phyloP scores from a whole-genome alignment of 2,888 invertebrate genomes.

The Rotaria socialis region DNA sequence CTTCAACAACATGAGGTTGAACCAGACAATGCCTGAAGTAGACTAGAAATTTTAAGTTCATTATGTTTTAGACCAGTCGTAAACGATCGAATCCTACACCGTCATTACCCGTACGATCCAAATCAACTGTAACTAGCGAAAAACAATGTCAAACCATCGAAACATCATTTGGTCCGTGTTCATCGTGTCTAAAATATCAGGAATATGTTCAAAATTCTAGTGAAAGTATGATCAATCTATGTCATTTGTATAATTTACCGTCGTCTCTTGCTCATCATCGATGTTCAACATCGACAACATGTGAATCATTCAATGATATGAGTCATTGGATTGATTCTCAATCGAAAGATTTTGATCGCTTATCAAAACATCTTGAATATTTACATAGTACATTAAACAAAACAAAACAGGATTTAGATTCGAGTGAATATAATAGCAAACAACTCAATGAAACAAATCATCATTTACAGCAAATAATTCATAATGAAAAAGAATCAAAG shows the following conservation, averaged over 20 bases:
- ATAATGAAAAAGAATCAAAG: constrained; percentile 52
- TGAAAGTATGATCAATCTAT: constrained; percentile 52
- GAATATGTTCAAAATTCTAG: constrained; percentile 53
- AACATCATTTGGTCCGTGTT: constrained; percentile 59
- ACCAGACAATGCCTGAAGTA: constrained; percentile 49
- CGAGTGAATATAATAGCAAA: constrained; percentile 50
- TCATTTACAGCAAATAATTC: constrained; percentile 52
- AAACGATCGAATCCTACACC: not conserved
- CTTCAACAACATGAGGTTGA: constrained; percentile 54
- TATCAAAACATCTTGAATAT: constrained; percentile 51
- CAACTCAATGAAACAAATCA: constrained; percentile 51
- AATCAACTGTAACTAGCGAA: not conserved
- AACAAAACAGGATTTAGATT: constrained; percentile 52
- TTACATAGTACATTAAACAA: constrained; percentile 52
- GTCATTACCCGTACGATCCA: not conserved
- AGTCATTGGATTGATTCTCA: constrained; percentile 55
- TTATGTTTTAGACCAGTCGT: too few species aligned
- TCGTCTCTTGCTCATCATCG: constrained; percentile 54
- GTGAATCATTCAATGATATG: constrained; percentile 53
- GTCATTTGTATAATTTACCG: constrained; percentile 54
- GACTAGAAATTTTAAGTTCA: not conserved
- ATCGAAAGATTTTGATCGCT: constrained; percentile 54
- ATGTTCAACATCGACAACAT: constrained; percentile 49
- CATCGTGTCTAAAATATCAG: constrained; percentile 56
- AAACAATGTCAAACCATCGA: constrained; percentile 58